phyloP scores from a whole-genome alignment of 2,797 vertebrate species.

The Syngnathus rostellatus region DNA sequence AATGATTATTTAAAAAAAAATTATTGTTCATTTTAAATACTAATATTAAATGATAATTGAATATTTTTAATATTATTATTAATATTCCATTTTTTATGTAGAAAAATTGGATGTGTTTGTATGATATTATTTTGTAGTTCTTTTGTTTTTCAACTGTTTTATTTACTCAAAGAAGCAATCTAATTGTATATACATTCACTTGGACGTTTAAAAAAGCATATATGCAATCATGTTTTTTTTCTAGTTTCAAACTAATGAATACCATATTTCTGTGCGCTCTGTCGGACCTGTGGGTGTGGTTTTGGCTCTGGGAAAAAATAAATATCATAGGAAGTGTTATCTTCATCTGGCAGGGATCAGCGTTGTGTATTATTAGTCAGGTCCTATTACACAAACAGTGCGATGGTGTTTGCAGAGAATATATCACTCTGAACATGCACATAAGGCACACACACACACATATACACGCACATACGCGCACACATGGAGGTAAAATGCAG shows the following conservation, averaged over 20 bases:
- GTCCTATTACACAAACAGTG: conserved; percentile 48
- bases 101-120: no score
- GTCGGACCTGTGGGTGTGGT: conserved; percentile 58
- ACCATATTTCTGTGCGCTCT: conserved; percentile 68
- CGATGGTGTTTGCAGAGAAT: conserved; percentile 17
- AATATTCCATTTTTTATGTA: background rate
- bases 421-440: conserved; percentile 20
- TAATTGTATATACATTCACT: background rate
- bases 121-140: no score
- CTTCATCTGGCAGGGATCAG: conserved; percentile 59
- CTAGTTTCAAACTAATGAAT: conserved; percentile 55
- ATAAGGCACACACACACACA: background rate
- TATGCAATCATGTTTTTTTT: background rate
- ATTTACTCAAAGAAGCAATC: background rate
- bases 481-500: conserved; percentile 21
- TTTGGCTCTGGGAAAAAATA: conserved; percentile 59
- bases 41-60: background rate
- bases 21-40: background rate
- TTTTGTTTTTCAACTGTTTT: background rate
- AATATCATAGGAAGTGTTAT: conserved; percentile 65
- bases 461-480: conserved; percentile 30
- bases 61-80: background rate
- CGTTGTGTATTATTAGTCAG: conserved; percentile 53
- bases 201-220: background rate
- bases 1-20: no score